These are phyloP conservation scores for Zaprionus taronus DNA, from an alignment of 1,140 invertebrate species.

Conservation along the genomic window DNA sequence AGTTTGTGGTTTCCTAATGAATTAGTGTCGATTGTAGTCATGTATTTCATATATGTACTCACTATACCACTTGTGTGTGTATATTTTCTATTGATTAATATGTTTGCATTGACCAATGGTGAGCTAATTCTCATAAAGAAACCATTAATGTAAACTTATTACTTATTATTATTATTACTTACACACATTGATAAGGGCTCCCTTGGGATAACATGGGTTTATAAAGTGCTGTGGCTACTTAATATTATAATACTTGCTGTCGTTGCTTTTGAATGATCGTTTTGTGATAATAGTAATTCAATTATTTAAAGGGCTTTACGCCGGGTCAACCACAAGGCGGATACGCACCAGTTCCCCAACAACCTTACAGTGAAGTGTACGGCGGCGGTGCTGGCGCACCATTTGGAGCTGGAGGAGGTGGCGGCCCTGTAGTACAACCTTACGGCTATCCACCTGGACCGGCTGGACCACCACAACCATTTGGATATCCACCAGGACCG, in stretches of 20 bases:
- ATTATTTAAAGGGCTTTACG: conserved; percentile 62
- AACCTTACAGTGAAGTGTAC: conserved; percentile 68
- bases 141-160: too few relatives aligned
- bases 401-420: conserved; percentile 41
- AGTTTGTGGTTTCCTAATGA: background rate
- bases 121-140: too few relatives aligned
- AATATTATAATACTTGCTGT: too few relatives aligned
- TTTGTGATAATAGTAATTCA: background rate
- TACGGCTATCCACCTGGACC: conserved; percentile 48
- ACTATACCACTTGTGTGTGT: too few relatives aligned
- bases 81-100: too few relatives aligned
- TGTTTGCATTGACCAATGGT: too few relatives aligned
- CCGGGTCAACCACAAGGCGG: conserved; percentile 52
- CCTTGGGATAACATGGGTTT: too few relatives aligned
- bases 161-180: too few relatives aligned
- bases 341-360: conserved; percentile 76
- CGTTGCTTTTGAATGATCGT: too few relatives aligned
- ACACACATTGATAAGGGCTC: background rate
- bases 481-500: conserved; percentile 57
- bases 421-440: conserved; percentile 10
- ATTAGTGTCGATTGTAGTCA: background rate
- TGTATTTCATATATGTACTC: background rate
- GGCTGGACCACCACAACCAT: conserved; percentile 21
- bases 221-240: too few relatives aligned
- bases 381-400: conserved; percentile 51